Base-by-base conservation (phyloP, 2,113 vertebrate species). In the Trinectes maculatus region DNA sequence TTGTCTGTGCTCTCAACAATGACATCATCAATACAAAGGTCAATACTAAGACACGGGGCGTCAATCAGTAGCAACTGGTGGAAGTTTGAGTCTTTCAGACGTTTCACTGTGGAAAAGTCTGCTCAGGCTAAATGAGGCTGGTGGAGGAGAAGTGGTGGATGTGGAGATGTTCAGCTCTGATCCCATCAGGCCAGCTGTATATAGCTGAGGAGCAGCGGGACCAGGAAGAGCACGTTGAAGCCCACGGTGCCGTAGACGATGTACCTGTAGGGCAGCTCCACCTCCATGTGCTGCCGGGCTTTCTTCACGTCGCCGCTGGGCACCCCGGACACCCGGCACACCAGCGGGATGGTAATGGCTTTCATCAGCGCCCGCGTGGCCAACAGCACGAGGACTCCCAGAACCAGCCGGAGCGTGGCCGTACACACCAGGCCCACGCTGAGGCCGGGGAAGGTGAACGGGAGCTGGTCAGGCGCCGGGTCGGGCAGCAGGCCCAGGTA, bases 191-290 rank as follows among this genome's bases (percentile, higher is more conserved):
- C 93, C 6, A 98, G 90, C 10, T 90, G 91, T 22, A 94, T 48
- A 52, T 82, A 89, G 39, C 67, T 85, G 88, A 98, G 96, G 48
- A 98, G 28, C 26, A 88, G 89, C 22, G 98, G 98, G 33, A 95
- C 91, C 47, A 96, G 26, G 58, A 94, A 97, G 53, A 94, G 89
- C 37, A 94, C 93, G 58, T 92, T 94, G 88, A 99, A 95, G 0
- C 96, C 98, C 12, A 99, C 92, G 1, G 68, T 89, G 3, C 95
- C 94, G 0, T 99, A 98, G 0, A 97, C 98, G 0, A 97, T 88
- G 42, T 98, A 99, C n/a, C 96, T 93, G 72, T 98, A 98, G 0
- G 97, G 96, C 21, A 99, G 94, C 87, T 99, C 98, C 1, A 99
- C 94, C 67, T 96, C 94, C 95, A 96, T 96, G 89, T 95, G 91